Evolutionary conservation across 2,113 vertebrate genomes (phyloP), one percentile per base, ranked within the genome.

Genomic region (Ptyas mucosa): DNA sequence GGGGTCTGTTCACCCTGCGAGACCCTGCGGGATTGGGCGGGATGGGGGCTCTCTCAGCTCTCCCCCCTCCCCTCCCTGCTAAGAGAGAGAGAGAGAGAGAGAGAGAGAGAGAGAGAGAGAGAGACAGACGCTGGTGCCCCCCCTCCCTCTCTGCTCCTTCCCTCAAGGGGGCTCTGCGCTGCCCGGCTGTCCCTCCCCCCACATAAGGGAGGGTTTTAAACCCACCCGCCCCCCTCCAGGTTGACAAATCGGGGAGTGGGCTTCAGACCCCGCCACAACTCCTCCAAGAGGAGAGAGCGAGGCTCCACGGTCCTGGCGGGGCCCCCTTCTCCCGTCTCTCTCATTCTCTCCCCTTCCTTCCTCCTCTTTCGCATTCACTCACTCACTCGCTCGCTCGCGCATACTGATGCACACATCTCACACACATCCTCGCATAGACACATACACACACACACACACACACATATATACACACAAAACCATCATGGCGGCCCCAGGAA

Each of bases 401-500:
- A 91, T 85, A 81, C 53, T 91, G 90, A 93, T 89, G 53, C 93
- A 93, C 34, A 49, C 89, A 88, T 64, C 61, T 88, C 90, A 43
- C 61, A 81, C 85, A 43, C 52, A 49, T 49, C 46, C 46, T 49
- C 51, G 51, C 51, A 11, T 11, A 51, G 1, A 46, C n/a, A n/a
- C n/a, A n/a, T n/a, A n/a, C n/a, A n/a, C n/a, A 46, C 43, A 46
- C 46, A 7, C 46, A 49, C 8, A 90, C 21, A 43, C 39, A 87
- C 12, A 86, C 34, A 90, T n/a, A 93, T 21, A 90, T n/a, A 93
- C 11, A 93, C 88, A 93, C 53, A 93, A 93, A 93, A 91, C 39
- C 93, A 91, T 89, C 55, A 93, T 93, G 93, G 93, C 93, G 55
- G 93, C 87, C 39, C 43, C n/a, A 57, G 93, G 93, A 89, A 89